phyloP scores from a whole-genome alignment of 2,888 invertebrate species.

The Odontomyia ornata region DNA sequence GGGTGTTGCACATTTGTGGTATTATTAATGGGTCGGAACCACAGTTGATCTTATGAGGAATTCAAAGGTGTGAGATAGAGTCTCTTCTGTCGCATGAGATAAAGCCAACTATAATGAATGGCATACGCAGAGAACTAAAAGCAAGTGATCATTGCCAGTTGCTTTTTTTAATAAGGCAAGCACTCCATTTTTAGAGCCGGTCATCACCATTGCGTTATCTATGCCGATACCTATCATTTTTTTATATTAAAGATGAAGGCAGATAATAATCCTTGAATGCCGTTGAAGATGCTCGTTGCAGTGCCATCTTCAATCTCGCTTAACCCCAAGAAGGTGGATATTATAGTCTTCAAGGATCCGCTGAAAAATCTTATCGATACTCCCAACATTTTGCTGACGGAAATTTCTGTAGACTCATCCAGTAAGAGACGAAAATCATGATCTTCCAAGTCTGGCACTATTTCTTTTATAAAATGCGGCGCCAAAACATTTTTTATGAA shows the following conservation, averaged over 20 bases:
- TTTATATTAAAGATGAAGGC: conserved; percentile 2
- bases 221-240: not conserved
- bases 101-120: conserved; percentile 6
- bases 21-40: conserved; percentile 1
- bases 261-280: conserved; percentile 7
- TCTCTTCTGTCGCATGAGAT: conserved; percentile 10
- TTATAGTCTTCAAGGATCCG: not conserved
- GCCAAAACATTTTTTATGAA: conserved; percentile 1
- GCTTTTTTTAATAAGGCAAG: not conserved
- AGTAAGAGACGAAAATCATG: conserved; percentile 1
- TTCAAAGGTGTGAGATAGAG: not conserved
- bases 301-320: not conserved
- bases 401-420: not conserved
- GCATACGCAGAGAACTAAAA: not conserved
- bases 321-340: conserved; percentile 6
- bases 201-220: not conserved
- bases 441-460: not conserved
- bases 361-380: not conserved
- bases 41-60: conserved; percentile 10
- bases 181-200: not conserved
- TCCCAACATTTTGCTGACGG: conserved; percentile 9
- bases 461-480: conserved; percentile 7
- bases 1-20: conserved; percentile 7
- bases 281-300: not conserved
- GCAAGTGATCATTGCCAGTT: conserved; percentile 3